phyloP scores from a whole-genome alignment of 2,888 invertebrate genomes.

The Corbicula japonica region DNA sequence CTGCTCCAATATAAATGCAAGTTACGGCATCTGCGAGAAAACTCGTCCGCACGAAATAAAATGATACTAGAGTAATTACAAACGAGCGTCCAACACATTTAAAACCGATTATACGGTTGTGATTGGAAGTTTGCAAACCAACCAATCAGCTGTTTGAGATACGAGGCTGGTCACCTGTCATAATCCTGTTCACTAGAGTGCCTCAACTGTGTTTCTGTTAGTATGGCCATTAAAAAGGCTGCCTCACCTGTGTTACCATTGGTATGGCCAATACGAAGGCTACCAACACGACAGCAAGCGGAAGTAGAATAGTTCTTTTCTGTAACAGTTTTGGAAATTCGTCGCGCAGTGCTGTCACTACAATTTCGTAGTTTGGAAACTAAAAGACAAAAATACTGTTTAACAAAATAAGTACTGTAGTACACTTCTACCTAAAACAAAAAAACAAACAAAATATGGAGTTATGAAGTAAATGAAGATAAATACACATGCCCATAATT shows the following conservation, averaged over 20 bases:
- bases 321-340: constrained; percentile 57
- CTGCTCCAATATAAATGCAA: no score
- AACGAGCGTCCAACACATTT: no score
- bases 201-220: no score
- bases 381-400: not conserved
- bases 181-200: no score
- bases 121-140: no score
- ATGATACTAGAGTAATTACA: no score
- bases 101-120: no score
- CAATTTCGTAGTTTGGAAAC: constrained; percentile 66
- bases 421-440: not conserved
- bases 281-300: constrained; percentile 35
- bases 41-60: no score
- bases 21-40: no score
- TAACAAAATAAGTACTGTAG: not conserved
- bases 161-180: no score
- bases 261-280: constrained; percentile 64
- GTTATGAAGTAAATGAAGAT: not conserved
- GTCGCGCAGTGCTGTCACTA: constrained; percentile 55
- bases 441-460: not conserved
- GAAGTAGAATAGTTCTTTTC: constrained; percentile 37
- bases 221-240: no score
- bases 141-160: no score
- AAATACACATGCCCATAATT: not conserved
- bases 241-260: constrained; percentile 54